Conservation (phyloP, 2,113 vertebrate genomes). For the Copsychus sechellarum region DNA sequence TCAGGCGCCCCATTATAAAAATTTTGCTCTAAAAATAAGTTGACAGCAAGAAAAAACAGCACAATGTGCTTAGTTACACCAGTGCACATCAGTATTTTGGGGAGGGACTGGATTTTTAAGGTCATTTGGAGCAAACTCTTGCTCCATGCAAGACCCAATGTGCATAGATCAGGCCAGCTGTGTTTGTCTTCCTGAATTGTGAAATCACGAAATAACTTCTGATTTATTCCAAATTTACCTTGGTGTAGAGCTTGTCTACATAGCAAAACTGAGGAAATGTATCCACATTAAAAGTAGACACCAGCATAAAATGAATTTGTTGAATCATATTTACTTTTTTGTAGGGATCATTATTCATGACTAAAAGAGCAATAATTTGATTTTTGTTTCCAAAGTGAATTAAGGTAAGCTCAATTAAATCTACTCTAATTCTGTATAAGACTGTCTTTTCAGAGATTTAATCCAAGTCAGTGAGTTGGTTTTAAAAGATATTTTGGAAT, state of each 20-base stretch:
- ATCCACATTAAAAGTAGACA: neutral
- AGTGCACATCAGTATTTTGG: neutral
- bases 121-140: neutral
- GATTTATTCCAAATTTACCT: neutral
- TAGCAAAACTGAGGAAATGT: neutral
- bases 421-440: neutral
- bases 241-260: neutral
- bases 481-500: neutral
- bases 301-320: neutral
- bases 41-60: neutral
- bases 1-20: neutral
- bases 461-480: neutral
- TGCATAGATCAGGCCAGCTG: neutral
- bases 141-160: accelerated
- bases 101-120: neutral
- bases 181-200: neutral
- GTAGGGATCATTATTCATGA: neutral
- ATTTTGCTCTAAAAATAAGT: neutral
- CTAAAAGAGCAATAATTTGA: neutral
- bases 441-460: neutral
- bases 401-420: neutral
- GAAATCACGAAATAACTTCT: neutral
- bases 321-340: neutral
- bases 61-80: neutral
- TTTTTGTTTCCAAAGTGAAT: neutral